A percentile compares a stretch with the other conserved stretches of the same genome.
Conservation (phyloP, 23 tunicate species). For the Aplidium turbinatum region DNA sequence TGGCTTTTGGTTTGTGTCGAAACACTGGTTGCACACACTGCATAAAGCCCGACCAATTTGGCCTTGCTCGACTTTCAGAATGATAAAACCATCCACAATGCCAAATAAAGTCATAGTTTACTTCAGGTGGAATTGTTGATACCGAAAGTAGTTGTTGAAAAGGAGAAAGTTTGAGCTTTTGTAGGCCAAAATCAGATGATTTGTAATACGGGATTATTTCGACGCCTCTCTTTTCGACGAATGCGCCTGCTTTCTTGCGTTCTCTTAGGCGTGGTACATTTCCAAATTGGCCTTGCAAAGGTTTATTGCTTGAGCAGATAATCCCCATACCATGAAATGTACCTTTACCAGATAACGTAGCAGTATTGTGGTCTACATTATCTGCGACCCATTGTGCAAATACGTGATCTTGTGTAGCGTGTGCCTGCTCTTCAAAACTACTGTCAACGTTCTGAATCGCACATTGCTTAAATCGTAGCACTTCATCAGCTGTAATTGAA, state of each 20-base stretch:
- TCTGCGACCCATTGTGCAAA: conserved; percentile 8
- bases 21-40: too few species aligned
- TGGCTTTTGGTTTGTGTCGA: too few species aligned
- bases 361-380: conserved; percentile 10
- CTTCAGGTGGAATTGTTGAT: not conserved
- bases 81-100: conserved; percentile 10
- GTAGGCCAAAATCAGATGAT: not conserved
- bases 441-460: not conserved
- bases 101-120: not conserved
- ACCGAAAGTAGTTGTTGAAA: not conserved
- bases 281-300: not conserved
- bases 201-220: not conserved
- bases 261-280: conserved; percentile 13
- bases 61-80: not conserved
- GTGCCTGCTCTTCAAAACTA: not conserved
- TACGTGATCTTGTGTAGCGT: not conserved
- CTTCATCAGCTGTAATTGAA: not conserved
- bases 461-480: not conserved
- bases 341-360: conserved; percentile 5
- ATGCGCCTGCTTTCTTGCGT: not conserved
- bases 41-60: conserved; percentile 11
- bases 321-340: conserved; percentile 8
- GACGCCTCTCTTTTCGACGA: not conserved
- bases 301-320: not conserved
- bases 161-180: not conserved